Evolutionary conservation across 2,113 vertebrate species (phyloP), one percentile per base, ranked within the genome.

Genomic region (Jaculus jaculus): DNA sequence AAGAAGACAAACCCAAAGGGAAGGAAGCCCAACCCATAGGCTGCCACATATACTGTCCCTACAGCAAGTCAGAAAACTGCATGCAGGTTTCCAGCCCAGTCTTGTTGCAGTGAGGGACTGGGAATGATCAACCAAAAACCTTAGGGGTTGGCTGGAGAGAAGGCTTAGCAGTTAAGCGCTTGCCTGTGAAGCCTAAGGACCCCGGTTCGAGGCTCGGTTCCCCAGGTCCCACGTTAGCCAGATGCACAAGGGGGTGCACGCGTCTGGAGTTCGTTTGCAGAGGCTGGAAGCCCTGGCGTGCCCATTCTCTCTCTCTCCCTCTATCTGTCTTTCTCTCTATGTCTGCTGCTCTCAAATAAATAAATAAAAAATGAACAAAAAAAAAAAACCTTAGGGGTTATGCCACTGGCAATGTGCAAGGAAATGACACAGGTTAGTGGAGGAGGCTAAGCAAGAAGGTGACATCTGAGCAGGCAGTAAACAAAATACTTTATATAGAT

Each of bases 101-200:
- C 2, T 16, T 4, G 7, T 23, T 10, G 0, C 6, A 30, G 24
- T 47, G 24, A 32, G 7, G n/a, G 5, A 0, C 26, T 12, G 17
- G 23, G 18, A 34, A n/a, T n/a, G 23, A 1, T n/a, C 30, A 71
- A 28, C 42, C 28, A 4, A 47, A 77, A 42, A 21, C 12, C 17
- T 54, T 8, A 47, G 42, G n/a, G 39, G 9, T 71, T 69, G n/a
- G n/a, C n/a, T n/a, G n/a, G n/a, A n/a, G n/a, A n/a, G n/a, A n/a
- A n/a, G n/a, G n/a, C n/a, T n/a, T n/a, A n/a, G n/a, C n/a, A n/a
- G n/a, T n/a, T n/a, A n/a, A n/a, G n/a, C n/a, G n/a, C n/a, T n/a
- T n/a, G n/a, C n/a, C n/a, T n/a, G n/a, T n/a, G n/a, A n/a, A n/a
- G n/a, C n/a, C n/a, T n/a, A n/a, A n/a, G n/a, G n/a, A n/a, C n/a